These are phyloP conservation scores for Rhinogobio ventralis DNA, from an alignment of 2,797 vertebrate species.

Conservation along the genomic window DNA sequence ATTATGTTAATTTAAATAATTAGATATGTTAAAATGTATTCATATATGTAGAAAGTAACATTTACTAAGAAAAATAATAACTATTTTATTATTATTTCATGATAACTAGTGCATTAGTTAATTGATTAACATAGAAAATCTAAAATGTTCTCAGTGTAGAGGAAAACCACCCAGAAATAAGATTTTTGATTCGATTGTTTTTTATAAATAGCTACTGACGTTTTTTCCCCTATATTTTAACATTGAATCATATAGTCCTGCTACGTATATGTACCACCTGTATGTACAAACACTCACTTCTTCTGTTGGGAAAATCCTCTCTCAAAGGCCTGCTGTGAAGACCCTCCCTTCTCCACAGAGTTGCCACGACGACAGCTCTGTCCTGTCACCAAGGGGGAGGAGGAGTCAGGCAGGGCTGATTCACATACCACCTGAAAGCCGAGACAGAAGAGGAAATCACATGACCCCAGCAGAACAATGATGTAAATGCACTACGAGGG, in stretches of 20 bases:
- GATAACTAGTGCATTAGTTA: neutral
- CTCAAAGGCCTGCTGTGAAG: slow-evolving; percentile 87
- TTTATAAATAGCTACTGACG: neutral
- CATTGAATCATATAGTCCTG: neutral
- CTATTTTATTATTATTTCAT: neutral
- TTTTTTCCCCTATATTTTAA: neutral
- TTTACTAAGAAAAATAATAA: neutral
- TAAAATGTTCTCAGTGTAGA: neutral
- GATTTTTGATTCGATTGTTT: neutral
- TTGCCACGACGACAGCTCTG: slow-evolving; percentile 93
- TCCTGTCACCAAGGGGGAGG: slow-evolving; percentile 81
- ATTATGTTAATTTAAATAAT: neutral
- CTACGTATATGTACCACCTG: neutral
- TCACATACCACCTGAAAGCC: slow-evolving; percentile 91
- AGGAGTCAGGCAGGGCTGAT: slow-evolving; percentile 83
- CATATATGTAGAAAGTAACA: neutral
- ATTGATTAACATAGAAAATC: neutral
- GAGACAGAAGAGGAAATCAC: slow-evolving; percentile 50
- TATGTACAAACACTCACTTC: slow-evolving; percentile 80
- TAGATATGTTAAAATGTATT: neutral
- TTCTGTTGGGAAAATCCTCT: slow-evolving; percentile 83
- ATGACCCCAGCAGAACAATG: slow-evolving; percentile 45
- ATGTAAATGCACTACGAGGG: slow-evolving; percentile 20
- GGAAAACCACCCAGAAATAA: neutral
- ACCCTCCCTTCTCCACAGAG: slow-evolving; percentile 91